phyloP scores from a whole-genome alignment of 2,888 invertebrate species.

The Conus canariensis region DNA sequence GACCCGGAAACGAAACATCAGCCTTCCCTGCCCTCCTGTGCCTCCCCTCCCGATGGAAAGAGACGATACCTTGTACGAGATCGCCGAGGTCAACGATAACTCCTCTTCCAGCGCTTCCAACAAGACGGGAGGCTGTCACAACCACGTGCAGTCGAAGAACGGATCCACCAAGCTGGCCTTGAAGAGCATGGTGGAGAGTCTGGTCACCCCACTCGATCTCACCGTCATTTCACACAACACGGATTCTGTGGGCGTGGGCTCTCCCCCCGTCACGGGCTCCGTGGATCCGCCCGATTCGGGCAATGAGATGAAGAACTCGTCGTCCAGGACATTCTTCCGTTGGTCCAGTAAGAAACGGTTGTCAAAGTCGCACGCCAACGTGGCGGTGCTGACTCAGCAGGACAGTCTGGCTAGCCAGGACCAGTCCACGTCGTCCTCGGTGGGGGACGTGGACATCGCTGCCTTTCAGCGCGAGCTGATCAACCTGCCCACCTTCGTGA shows the following conservation, averaged over 20 bases:
- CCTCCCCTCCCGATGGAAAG: not conserved
- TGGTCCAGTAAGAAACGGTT: conserved; percentile 77
- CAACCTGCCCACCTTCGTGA: conserved; percentile 81
- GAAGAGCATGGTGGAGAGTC: conserved; percentile 74
- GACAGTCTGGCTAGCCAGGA: conserved; percentile 57
- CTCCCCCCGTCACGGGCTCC: conserved; percentile 17
- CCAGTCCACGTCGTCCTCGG: conserved; percentile 54
- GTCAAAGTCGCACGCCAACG: conserved; percentile 75
- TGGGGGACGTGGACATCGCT: conserved; percentile 79
- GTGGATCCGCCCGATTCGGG: conserved; percentile 22
- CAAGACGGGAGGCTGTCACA: conserved; percentile 29
- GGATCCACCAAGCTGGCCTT: conserved; percentile 71
- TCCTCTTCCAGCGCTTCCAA: conserved; percentile 44
- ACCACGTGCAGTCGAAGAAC: conserved; percentile 58
- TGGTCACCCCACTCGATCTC: conserved; percentile 74
- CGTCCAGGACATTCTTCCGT: conserved; percentile 70
- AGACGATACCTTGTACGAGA: conserved; percentile 22
- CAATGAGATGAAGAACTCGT: conserved; percentile 37
- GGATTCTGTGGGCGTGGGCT: conserved; percentile 4
- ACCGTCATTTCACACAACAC: conserved; percentile 56
- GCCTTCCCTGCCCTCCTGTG: conserved; percentile 46
- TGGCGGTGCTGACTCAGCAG: conserved; percentile 58
- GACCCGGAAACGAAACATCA: conserved; percentile 51
- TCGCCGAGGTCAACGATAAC: conserved; percentile 12
- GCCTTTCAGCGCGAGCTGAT: conserved; percentile 82